Evolutionary conservation across 2,797 vertebrate genomes (phyloP).

Genomic region (Mormyrus proboscirostris): DNA sequence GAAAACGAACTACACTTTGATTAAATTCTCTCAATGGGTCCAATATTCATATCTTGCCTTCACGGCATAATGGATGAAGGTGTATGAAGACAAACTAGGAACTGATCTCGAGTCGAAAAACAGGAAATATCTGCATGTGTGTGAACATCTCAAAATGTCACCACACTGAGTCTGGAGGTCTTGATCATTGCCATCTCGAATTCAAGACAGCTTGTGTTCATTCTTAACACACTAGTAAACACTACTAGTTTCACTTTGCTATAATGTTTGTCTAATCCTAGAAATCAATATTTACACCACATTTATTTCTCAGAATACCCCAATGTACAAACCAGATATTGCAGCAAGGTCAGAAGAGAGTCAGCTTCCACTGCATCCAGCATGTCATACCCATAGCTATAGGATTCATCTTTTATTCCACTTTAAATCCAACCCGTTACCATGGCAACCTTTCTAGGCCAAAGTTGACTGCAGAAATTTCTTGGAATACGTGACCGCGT

Average conservation of each 20-base stretch:
- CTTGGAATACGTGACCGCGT: neutral
- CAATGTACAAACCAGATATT: neutral
- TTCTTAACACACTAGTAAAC: neutral
- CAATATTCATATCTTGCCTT: neutral
- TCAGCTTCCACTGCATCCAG: neutral
- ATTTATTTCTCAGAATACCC: neutral
- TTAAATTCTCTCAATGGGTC: neutral
- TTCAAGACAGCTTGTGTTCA: neutral
- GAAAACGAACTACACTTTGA: neutral
- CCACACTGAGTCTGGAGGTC: neutral
- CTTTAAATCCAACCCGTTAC: constrained; percentile 65
- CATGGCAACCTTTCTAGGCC: constrained; percentile 67
- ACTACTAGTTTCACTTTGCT: neutral
- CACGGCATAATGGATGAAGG: neutral
- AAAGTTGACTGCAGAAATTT: constrained; percentile 39
- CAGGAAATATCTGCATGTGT: neutral
- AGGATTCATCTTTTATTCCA: constrained; percentile 60
- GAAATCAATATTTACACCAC: neutral
- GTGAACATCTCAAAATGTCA: neutral
- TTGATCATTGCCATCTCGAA: neutral
- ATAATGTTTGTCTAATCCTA: neutral
- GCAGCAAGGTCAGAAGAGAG: constrained; percentile 10
- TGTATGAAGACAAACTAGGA: neutral
- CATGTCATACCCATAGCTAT: constrained; percentile 37
- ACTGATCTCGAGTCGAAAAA: neutral